A percentile compares a stretch with the other conserved stretches of the same genome.
phyloP scores from a whole-genome alignment of 2,888 invertebrate species.

The Bedellia somnulentella region DNA sequence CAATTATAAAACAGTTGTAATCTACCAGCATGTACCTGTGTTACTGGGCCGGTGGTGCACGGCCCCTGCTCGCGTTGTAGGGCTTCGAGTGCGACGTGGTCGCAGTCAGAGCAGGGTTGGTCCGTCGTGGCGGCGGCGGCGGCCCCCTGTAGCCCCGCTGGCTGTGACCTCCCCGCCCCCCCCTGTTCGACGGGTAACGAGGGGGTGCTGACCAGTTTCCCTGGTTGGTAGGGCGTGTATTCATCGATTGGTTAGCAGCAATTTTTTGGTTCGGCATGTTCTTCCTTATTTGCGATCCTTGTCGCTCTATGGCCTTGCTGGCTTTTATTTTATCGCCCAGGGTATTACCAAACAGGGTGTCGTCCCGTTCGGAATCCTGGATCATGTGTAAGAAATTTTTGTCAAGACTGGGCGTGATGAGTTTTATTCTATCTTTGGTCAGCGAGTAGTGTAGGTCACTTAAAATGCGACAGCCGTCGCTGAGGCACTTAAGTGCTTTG shows the following conservation, averaged over 20 bases:
- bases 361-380: slow-evolving; percentile 9
- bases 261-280: not conserved
- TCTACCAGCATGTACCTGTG: slow-evolving; percentile 6
- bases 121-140: not conserved
- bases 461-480: slow-evolving; percentile 10
- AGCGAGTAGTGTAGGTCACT: slow-evolving; percentile 8
- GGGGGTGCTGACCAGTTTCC: slow-evolving; percentile 11
- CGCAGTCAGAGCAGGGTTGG: slow-evolving; percentile 5
- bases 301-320: slow-evolving; percentile 5
- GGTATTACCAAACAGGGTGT: slow-evolving; percentile 7
- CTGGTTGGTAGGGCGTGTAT: slow-evolving; percentile 5
- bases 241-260: not conserved
- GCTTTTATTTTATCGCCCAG: slow-evolving; percentile 10
- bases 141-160: not conserved
- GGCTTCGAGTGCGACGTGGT: not conserved
- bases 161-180: slow-evolving; percentile 8
- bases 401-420: slow-evolving; percentile 10
- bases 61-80: not conserved
- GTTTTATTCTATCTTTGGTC: slow-evolving; percentile 9
- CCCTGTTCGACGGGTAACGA: slow-evolving; percentile 12
- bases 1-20: slow-evolving; percentile 1
- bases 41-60: slow-evolving; percentile 5
- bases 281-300: slow-evolving; percentile 6
- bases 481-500: slow-evolving; percentile 9
- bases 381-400: slow-evolving; percentile 10